Evolutionary conservation across 2,113 vertebrate species (phyloP).

Genomic region (Caranx melampygus): DNA sequence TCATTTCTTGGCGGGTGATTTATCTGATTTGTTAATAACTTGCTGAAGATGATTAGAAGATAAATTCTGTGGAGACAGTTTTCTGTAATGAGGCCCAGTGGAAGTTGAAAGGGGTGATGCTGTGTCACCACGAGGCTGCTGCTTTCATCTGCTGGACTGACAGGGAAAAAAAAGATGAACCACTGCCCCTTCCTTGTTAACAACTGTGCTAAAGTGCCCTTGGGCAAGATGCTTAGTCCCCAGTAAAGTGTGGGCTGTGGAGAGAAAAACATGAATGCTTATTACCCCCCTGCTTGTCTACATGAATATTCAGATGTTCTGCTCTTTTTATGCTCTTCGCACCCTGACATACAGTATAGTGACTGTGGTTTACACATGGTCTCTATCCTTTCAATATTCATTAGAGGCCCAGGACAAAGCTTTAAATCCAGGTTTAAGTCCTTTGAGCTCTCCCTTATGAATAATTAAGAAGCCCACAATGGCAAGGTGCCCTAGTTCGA

Average conservation of each 20-base stretch:
- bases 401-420: conserved; percentile 40
- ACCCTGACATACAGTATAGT: not conserved
- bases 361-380: not conserved
- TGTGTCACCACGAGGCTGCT: not conserved
- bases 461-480: conserved; percentile 71
- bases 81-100: not conserved
- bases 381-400: conserved; percentile 20
- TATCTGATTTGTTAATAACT: not conserved
- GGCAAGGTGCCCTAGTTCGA: conserved; percentile 72
- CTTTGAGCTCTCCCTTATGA: conserved; percentile 67
- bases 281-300: not conserved
- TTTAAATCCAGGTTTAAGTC: conserved; percentile 67
- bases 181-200: not conserved
- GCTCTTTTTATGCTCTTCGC: not conserved
- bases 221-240: not conserved
- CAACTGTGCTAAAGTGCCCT: not conserved
- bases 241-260: not conserved
- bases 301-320: not conserved
- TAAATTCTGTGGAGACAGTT: not conserved
- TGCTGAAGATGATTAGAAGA: not conserved
- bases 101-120: not conserved
- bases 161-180: not conserved
- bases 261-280: not conserved
- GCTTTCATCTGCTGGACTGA: not conserved
- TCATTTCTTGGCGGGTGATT: not conserved